Evolutionary conservation across 2,113 vertebrate genomes (phyloP).

Genomic region (Neolamprologus fasciatus): DNA sequence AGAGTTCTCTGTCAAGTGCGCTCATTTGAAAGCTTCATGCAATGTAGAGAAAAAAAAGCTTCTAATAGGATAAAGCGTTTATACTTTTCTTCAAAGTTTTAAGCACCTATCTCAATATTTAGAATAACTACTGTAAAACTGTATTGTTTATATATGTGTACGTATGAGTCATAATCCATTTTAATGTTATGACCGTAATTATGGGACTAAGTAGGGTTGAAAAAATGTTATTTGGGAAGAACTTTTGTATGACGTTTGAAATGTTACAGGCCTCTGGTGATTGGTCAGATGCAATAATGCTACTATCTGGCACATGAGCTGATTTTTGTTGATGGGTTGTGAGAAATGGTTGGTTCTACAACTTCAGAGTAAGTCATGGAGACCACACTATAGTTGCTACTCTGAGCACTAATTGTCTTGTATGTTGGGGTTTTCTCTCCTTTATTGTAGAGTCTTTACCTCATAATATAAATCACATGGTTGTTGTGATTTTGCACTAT

Average conservation of each 20-base stretch:
- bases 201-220: not conserved
- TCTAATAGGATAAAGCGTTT: not conserved
- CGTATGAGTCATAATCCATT: not conserved
- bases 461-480: not conserved
- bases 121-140: not conserved
- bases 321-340: not conserved
- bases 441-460: not conserved
- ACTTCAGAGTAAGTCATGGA: not conserved
- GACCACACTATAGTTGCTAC: not conserved
- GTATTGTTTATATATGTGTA: not conserved
- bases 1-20: not conserved
- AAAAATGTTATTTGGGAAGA: not conserved
- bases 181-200: fast-evolving
- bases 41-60: not conserved
- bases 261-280: not conserved
- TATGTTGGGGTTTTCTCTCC: not conserved
- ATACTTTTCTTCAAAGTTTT: not conserved
- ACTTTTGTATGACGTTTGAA: not conserved
- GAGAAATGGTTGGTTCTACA: not conserved
- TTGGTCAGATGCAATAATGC: not conserved
- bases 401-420: not conserved
- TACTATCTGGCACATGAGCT: not conserved
- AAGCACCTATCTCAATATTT: not conserved
- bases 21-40: not conserved
- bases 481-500: not conserved